Percentiles rank a stretch among this genome's conserved stretches.
phyloP scores from a whole-genome alignment of 2,113 vertebrate genomes.

The Zosterops japonicus region DNA sequence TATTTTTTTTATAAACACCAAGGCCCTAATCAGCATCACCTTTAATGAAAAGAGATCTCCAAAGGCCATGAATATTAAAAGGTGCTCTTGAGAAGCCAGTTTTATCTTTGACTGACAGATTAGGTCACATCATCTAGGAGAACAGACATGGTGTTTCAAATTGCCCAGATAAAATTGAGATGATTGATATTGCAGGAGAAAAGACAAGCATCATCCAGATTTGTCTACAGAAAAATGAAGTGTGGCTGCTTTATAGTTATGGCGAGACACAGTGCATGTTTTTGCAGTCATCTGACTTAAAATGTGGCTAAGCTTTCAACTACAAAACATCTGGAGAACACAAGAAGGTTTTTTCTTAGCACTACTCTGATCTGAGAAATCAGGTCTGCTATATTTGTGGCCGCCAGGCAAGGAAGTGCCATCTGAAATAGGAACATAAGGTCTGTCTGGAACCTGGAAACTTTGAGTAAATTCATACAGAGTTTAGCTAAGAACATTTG shows the following conservation, averaged over 20 bases:
- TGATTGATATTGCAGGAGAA: background rate
- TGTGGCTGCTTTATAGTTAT: background rate
- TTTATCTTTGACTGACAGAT: background rate
- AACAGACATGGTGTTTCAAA: background rate
- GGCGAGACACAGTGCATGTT: background rate
- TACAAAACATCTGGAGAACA: conserved; percentile 8
- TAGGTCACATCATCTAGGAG: background rate
- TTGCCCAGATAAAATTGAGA: background rate
- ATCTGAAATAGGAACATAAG: background rate
- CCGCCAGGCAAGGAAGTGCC: background rate
- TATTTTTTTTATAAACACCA: background rate
- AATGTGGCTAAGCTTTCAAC: background rate
- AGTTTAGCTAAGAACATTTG: background rate
- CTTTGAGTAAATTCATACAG: background rate
- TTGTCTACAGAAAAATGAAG: background rate
- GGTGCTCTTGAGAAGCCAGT: background rate
- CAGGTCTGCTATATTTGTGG: background rate
- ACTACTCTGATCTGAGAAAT: background rate
- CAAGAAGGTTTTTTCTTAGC: conserved; percentile 6
- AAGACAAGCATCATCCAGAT: background rate
- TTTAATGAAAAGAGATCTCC: background rate
- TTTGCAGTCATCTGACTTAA: background rate
- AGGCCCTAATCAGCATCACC: background rate
- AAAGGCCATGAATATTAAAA: background rate
- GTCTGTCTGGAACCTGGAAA: background rate